These are phyloP conservation scores for Parapsyche elsis DNA, from an alignment of 1,140 invertebrate genomes.

Conservation along the genomic window DNA sequence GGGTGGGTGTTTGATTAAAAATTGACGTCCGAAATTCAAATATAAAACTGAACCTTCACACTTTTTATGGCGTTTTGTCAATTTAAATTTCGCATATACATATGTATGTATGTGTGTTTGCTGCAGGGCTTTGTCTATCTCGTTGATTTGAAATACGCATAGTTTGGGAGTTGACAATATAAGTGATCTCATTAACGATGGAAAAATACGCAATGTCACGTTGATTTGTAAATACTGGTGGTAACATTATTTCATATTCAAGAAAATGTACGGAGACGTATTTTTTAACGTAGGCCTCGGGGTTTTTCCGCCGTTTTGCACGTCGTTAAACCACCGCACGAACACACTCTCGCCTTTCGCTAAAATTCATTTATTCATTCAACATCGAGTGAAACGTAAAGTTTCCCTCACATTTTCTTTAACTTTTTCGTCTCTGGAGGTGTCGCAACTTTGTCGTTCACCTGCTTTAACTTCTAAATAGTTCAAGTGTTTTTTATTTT, in stretches of 20 bases:
- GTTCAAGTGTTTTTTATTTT: neutral
- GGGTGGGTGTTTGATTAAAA: constrained; percentile 45
- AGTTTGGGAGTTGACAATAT: too few relatives aligned
- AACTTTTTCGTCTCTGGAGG: neutral
- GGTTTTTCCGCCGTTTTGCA: too few relatives aligned
- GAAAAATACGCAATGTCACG: too few relatives aligned
- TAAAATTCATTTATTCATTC: constrained; percentile 34
- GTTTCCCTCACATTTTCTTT: neutral
- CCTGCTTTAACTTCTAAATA: constrained; percentile 14
- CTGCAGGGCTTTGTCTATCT: too few relatives aligned
- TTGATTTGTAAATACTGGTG: too few relatives aligned
- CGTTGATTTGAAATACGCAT: too few relatives aligned
- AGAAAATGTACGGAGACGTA: too few relatives aligned
- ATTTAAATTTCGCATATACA: neutral
- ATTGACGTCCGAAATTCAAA: constrained; percentile 39
- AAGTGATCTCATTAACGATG: too few relatives aligned
- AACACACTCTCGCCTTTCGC: neutral
- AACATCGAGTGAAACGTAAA: constrained; percentile 21
- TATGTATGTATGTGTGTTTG: neutral
- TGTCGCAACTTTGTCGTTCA: constrained; percentile 16
- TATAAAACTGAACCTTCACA: neutral
- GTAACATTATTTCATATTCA: too few relatives aligned
- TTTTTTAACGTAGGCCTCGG: too few relatives aligned
- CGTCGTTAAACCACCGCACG: too few relatives aligned
- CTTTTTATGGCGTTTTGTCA: neutral